A percentile compares a stretch with the other conserved stretches of the same genome.
These are phyloP conservation scores for Hemiscyllium ocellatum DNA, from an alignment of 2,113 vertebrate species.

Conservation along the genomic window DNA sequence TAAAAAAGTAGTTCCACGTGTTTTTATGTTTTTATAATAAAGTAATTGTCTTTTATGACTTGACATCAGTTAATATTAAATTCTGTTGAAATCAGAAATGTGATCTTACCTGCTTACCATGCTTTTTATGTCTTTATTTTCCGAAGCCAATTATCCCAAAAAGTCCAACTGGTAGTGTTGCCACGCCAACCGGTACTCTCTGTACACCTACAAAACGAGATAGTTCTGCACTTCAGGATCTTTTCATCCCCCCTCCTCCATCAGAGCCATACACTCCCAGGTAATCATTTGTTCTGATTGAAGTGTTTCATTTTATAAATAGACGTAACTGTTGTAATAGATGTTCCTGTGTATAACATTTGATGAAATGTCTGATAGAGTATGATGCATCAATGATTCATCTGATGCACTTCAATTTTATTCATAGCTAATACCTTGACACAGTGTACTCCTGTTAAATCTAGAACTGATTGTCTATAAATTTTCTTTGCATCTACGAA, in stretches of 20 bases:
- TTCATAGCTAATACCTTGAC: constrained; percentile 7
- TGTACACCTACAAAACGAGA: constrained; percentile 93
- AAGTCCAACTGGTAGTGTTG: constrained; percentile 89
- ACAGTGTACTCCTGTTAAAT: background rate
- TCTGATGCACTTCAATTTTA: constrained; percentile 25
- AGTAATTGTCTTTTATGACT: background rate
- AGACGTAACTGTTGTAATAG: background rate
- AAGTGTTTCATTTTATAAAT: background rate
- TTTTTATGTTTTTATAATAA: background rate
- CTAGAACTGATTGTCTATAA: background rate
- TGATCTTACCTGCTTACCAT: constrained; percentile 42
- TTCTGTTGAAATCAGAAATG: background rate
- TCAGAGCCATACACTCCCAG: constrained; percentile 88
- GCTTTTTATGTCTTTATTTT: constrained; percentile 55
- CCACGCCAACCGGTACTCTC: constrained; percentile 90
- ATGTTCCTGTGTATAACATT: background rate
- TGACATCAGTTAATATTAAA: background rate
- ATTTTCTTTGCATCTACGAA: background rate
- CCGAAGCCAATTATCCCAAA: constrained; percentile 89
- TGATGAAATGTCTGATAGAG: constrained; percentile 20
- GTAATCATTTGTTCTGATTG: constrained; percentile 49
- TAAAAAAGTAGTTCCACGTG: no score
- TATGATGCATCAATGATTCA: background rate
- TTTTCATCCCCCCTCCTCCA: constrained; percentile 92
- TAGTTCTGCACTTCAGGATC: constrained; percentile 89